These are phyloP conservation scores for Crax fasciolata DNA, from an alignment of 2,797 vertebrate genomes.

Conservation along the genomic window DNA sequence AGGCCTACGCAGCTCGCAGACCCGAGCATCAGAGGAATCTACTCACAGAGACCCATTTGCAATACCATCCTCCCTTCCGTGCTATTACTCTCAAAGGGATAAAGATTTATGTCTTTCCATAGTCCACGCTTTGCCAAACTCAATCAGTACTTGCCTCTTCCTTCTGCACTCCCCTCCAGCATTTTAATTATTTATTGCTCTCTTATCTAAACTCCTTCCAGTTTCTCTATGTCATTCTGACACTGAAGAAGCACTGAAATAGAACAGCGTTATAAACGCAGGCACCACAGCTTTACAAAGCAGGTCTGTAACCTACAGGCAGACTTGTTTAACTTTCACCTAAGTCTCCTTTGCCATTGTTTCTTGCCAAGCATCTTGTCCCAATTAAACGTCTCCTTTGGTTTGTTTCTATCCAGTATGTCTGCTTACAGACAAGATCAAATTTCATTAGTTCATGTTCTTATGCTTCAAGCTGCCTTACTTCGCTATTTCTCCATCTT, in stretches of 20 bases:
- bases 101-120: conserved; percentile 40
- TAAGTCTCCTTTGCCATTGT: not conserved
- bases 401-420: not conserved
- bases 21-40: not conserved
- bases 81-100: not conserved
- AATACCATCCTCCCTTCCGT: not conserved
- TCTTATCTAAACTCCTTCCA: conserved; percentile 44
- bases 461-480: not conserved
- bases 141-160: conserved; percentile 27
- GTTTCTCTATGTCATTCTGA: conserved; percentile 26
- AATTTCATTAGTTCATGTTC: not conserved
- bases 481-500: not conserved
- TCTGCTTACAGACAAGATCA: accelerated
- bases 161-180: not conserved
- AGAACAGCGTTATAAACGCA: not conserved
- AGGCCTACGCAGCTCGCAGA: not conserved
- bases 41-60: not conserved
- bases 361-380: not conserved
- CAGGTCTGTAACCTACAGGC: not conserved
- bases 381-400: not conserved
- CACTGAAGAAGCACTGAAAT: conserved; percentile 17
- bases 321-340: not conserved
- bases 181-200: conserved; percentile 51
- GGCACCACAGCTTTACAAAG: not conserved
- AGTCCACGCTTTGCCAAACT: not conserved